A percentile compares a stretch with the other conserved stretches of the same genome.
These are phyloP conservation scores for Ardeotis arabs DNA, from an alignment of 2,113 vertebrate genomes.

Conservation along the genomic window DNA sequence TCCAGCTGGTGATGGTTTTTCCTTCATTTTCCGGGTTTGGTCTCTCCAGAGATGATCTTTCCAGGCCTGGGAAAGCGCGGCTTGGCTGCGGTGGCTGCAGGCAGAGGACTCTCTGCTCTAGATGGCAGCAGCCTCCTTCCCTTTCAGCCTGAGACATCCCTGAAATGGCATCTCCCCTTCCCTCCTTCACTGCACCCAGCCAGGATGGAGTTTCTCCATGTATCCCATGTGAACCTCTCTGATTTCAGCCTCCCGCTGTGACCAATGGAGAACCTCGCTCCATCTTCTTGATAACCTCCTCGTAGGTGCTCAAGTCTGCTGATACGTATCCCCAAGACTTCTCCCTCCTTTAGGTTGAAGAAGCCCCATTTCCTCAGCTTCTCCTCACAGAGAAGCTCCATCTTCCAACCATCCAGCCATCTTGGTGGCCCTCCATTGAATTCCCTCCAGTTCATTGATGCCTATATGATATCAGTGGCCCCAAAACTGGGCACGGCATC, in stretches of 20 bases:
- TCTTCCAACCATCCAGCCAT: not conserved
- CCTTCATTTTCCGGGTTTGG: not conserved
- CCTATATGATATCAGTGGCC: not conserved
- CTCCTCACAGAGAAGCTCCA: not conserved
- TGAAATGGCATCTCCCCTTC: not conserved
- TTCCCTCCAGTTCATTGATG: not conserved
- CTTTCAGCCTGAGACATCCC: not conserved
- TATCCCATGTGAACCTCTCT: not conserved
- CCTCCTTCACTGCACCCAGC: not conserved
- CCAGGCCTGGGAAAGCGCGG: not conserved
- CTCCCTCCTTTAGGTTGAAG: not conserved
- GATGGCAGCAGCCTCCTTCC: slow-evolving; percentile 56
- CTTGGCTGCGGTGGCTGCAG: accelerated
- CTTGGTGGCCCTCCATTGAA: not conserved
- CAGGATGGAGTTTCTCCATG: accelerated
- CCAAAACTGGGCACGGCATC: not conserved
- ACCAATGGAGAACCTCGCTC: not conserved
- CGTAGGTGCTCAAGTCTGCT: not conserved
- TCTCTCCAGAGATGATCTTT: not conserved
- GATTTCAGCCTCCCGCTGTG: not conserved
- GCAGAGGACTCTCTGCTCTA: slow-evolving; percentile 3
- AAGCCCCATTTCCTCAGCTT: not conserved
- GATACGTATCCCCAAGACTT: not conserved
- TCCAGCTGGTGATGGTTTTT: not conserved
- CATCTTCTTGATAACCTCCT: not conserved